Base-by-base conservation (phyloP, 2,888 invertebrate species). In the Cantharis rufa region DNA sequence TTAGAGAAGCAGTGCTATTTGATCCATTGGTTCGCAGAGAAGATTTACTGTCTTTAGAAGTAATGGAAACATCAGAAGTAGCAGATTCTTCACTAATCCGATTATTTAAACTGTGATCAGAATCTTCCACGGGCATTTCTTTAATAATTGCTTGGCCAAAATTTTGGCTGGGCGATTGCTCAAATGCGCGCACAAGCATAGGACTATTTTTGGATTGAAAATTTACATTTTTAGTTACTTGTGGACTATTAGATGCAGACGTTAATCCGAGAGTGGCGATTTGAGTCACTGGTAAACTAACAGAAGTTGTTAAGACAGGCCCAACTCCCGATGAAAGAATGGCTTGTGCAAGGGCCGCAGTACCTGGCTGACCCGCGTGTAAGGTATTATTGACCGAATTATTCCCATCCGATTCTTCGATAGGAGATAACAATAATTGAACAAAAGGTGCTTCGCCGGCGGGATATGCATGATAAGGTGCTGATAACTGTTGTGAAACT, bases 321-420 rank as follows among this genome's bases (percentile, higher is more conserved):
- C 83, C 90, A 83, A 82, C 89, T 86, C 81, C 91, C 1, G 93
- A 93, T 1, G 94, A 92, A 3, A 95, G 88, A 11, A 95, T 93
- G 0, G 95, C 94, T 85, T 95, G 94, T 4, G 95, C 95, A 78
- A 95, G 88, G 5, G 95, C 95, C 1, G 94, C 92, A 0, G 95
- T 94, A 10, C 93, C 92, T 7, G 94, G 92, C 87, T 93, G 92
- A 27, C 93, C 85, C 27, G 93, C 91, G 85, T 93, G 93, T 82
- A 94, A 86, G 69, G 94, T 94, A 85, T 93, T 94, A 86, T 93
- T 93, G 70, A 93, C 93, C 0, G 94, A 94, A 69, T 87, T 86
- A 61, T 91, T 92, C 79, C 94, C 93, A 83, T 96, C 96, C 81
- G 94, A 89, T 88, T 96, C 96, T 86, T 95, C 95, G 78, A 96